These are phyloP conservation scores for Pyralis farinalis DNA, from an alignment of 2,888 invertebrate genomes.

Conservation along the genomic window DNA sequence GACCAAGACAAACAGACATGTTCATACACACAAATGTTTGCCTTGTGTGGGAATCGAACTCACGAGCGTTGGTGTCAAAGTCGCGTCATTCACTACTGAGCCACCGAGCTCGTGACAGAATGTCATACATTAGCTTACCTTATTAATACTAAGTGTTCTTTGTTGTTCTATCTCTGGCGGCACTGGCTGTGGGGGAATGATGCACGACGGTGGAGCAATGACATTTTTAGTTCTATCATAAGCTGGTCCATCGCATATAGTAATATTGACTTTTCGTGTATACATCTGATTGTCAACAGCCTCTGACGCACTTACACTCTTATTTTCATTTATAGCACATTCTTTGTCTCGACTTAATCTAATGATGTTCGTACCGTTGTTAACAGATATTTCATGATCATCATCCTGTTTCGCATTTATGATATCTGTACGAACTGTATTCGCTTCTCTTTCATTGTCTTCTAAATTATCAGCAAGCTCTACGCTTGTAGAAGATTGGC, in stretches of 20 bases:
- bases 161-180: constrained; percentile 93
- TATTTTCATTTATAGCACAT: constrained; percentile 31
- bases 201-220: constrained; percentile 40
- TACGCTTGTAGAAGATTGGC: constrained; percentile 33
- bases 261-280: constrained; percentile 61
- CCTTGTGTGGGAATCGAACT: no score
- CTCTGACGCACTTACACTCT: constrained; percentile 49
- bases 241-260: constrained; percentile 55
- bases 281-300: constrained; percentile 44
- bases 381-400: constrained; percentile 4
- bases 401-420: constrained; percentile 9
- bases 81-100: no score
- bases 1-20: no score
- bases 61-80: no score
- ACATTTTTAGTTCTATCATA: constrained; percentile 51
- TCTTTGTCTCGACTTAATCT: constrained; percentile 7
- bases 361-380: background rate
- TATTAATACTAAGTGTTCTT: constrained; percentile 89
- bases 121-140: no score
- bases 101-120: no score
- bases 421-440: constrained; percentile 17
- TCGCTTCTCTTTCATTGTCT: constrained; percentile 17
- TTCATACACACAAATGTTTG: no score
- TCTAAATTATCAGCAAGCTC: constrained; percentile 26
- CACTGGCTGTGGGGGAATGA: constrained; percentile 85